Evolutionary conservation across 53 echinoderm and acorn worm species (phyloP).

Genomic region (Patiria pectinifera): DNA sequence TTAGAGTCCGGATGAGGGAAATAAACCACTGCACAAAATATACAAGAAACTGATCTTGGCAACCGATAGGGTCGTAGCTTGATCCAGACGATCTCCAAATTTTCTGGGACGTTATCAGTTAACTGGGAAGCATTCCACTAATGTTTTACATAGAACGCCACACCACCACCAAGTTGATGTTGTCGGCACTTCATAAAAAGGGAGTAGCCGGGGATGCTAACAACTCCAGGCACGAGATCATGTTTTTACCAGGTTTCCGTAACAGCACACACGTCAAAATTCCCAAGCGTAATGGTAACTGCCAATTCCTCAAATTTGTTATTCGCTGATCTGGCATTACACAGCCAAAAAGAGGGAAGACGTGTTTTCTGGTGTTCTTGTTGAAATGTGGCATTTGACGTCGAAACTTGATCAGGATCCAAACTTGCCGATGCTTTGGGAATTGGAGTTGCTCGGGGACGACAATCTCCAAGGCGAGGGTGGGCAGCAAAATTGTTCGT

Average conservation of each 20-base stretch:
- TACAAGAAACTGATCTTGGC: conserved; percentile 56
- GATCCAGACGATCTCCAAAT: no score
- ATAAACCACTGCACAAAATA: conserved; percentile 64
- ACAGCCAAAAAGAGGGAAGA: conserved; percentile 30
- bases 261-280: conserved; percentile 24
- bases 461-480: background rate
- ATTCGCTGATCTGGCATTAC: conserved; percentile 45
- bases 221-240: background rate
- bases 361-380: background rate
- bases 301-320: conserved; percentile 49
- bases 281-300: background rate
- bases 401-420: background rate
- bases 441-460: background rate
- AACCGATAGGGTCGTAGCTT: conserved; percentile 51
- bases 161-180: conserved; percentile 20
- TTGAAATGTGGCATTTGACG: background rate
- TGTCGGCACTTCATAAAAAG: conserved; percentile 20
- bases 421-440: conserved; percentile 5
- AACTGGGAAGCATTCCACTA: background rate
- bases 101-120: conserved; percentile 21
- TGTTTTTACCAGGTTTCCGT: conserved; percentile 44
- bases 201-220: conserved; percentile 20
- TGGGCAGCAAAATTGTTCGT: background rate
- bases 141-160: conserved; percentile 10
- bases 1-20: conserved; percentile 44